Percentiles rank a stretch among this genome's conserved stretches.
Conservation (phyloP, 2,888 invertebrate species). For the Plebejus anna region DNA sequence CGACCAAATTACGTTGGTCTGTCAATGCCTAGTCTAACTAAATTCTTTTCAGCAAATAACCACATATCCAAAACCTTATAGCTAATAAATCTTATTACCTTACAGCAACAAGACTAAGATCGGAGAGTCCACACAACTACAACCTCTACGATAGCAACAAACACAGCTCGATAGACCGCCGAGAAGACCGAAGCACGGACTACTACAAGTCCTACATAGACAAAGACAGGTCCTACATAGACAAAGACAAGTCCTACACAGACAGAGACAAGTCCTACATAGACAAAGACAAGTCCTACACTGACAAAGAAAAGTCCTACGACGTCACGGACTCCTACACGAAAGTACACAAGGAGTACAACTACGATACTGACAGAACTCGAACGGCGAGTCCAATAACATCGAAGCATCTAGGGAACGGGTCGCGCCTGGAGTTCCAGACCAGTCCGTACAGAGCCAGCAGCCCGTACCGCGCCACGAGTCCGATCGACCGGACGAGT, state of each 20-base stretch:
- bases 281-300: conserved; percentile 66
- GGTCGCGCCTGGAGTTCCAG: conserved; percentile 69
- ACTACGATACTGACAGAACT: conserved; percentile 71
- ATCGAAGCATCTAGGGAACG: conserved; percentile 75
- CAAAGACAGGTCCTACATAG: conserved; percentile 66
- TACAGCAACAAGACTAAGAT: conserved; percentile 68
- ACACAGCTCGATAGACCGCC: conserved; percentile 67
- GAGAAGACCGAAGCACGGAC: conserved; percentile 65
- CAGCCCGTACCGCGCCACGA: conserved; percentile 64
- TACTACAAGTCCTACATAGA: conserved; percentile 71
- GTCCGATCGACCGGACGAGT: conserved; percentile 75
- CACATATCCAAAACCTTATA: too few relatives aligned
- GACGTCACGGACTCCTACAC: conserved; percentile 72
- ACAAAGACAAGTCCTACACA: conserved; percentile 66
- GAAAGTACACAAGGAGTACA: conserved; percentile 60
- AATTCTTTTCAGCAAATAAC: too few relatives aligned
- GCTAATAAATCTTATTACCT: conserved; percentile 34
- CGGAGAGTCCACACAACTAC: conserved; percentile 70
- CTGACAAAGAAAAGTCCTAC: conserved; percentile 64
- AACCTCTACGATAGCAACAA: conserved; percentile 66
- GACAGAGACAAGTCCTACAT: conserved; percentile 69
- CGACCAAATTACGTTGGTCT: too few relatives aligned
- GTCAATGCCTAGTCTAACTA: too few relatives aligned
- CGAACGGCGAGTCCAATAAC: conserved; percentile 74
- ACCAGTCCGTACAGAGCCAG: conserved; percentile 68